These are phyloP conservation scores for Scolopax bukidnonensis DNA, from an alignment of 2,797 vertebrate genomes.

Conservation along the genomic window DNA sequence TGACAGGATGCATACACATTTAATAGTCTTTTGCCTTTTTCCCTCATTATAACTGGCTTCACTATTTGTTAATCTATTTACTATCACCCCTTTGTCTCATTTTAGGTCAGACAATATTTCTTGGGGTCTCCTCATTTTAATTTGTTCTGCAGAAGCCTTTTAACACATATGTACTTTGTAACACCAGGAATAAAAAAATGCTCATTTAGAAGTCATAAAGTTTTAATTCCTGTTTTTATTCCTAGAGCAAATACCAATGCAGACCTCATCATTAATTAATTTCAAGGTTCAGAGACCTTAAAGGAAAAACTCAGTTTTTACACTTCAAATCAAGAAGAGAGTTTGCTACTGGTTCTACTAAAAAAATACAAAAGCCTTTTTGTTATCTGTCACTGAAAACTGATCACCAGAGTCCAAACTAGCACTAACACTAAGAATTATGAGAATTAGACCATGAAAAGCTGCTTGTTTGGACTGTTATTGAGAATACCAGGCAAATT, in stretches of 20 bases:
- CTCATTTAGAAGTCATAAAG: background rate
- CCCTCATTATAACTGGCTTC: background rate
- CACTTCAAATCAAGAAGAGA: background rate
- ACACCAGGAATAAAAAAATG: background rate
- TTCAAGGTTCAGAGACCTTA: background rate
- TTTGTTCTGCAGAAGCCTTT: background rate
- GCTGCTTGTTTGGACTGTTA: background rate
- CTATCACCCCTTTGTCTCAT: background rate
- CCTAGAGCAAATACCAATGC: background rate
- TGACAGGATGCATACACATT: background rate
- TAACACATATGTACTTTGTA: background rate
- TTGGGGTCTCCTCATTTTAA: background rate
- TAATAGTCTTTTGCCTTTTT: background rate
- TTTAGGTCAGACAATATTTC: background rate
- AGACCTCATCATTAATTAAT: background rate
- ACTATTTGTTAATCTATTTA: background rate
- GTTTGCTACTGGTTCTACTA: background rate
- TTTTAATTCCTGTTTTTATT: slow-evolving; percentile 11
- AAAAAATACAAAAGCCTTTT: background rate
- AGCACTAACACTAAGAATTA: background rate
- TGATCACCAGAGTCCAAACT: background rate
- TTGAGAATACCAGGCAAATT: background rate
- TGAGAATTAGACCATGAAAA: background rate
- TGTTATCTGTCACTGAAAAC: background rate
- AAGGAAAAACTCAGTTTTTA: background rate